A percentile compares a stretch with the other conserved stretches of the same genome.
These are phyloP conservation scores for Ctenopoma multispine DNA, from an alignment of 2,797 vertebrate genomes.

Conservation along the genomic window DNA sequence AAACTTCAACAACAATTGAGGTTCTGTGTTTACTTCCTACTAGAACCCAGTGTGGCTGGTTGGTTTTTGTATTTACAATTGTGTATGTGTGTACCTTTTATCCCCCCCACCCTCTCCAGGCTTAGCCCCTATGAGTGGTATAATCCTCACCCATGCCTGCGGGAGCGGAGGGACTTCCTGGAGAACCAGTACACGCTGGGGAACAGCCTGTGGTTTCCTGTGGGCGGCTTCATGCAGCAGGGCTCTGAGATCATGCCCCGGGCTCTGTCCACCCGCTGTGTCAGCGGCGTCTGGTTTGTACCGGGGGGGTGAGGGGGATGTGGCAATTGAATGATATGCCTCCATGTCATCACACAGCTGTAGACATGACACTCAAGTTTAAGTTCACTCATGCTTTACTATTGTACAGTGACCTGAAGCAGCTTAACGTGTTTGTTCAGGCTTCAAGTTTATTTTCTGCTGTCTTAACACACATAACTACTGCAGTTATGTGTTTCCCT, in stretches of 20 bases:
- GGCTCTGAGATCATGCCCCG: constrained; percentile 93
- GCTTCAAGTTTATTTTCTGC: no score
- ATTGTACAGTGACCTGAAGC: neutral
- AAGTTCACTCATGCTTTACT: neutral
- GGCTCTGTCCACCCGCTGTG: constrained; percentile 91
- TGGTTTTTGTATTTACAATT: no score
- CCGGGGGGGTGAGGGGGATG: neutral
- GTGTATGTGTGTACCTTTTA: neutral
- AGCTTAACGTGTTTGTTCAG: neutral
- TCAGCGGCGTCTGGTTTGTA: constrained; percentile 92
- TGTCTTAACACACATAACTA: neutral
- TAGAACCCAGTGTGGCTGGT: no score
- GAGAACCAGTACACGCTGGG: constrained; percentile 94
- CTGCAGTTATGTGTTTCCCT: neutral
- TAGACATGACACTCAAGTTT: no score
- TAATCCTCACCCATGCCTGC: constrained; percentile 90
- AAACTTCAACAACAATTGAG: no score
- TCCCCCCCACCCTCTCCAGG: constrained; percentile 64
- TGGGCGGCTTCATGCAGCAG: constrained; percentile 96
- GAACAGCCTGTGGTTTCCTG: constrained; percentile 94
- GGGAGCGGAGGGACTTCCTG: constrained; percentile 86
- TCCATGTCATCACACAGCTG: neutral
- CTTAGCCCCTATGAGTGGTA: constrained; percentile 94
- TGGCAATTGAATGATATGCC: neutral
- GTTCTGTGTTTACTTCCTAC: no score